Conservation (phyloP, 2,797 vertebrate genomes). For the Labroides dimidiatus region DNA sequence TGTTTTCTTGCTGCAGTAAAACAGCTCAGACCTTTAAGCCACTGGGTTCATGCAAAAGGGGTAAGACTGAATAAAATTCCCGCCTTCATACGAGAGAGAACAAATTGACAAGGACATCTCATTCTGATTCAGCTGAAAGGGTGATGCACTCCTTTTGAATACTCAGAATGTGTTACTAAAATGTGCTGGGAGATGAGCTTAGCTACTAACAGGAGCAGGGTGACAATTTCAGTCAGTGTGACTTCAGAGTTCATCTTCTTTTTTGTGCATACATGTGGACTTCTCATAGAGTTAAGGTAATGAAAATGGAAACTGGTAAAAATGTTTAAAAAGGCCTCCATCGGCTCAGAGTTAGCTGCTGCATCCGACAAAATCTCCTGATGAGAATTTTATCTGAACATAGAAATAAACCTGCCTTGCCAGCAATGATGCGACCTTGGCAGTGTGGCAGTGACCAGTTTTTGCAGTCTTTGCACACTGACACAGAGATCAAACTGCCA, state of each 20-base stretch:
- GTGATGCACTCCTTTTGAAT: background rate
- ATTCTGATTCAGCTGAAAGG: conserved; percentile 9
- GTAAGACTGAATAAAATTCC: background rate
- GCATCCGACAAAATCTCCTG: background rate
- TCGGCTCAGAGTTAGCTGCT: conserved; percentile 5
- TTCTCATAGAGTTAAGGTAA: background rate
- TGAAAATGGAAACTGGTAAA: background rate
- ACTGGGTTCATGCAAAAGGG: background rate
- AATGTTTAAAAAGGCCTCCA: no score
- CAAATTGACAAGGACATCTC: background rate
- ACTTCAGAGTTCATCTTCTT: background rate
- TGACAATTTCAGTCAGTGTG: background rate
- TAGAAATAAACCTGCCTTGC: conserved; percentile 16
- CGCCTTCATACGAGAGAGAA: background rate
- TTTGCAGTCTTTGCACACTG: conserved; percentile 24
- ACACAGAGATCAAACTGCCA: conserved; percentile 38
- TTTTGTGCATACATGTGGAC: background rate
- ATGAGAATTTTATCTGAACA: conserved; percentile 11
- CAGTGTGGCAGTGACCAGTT: background rate
- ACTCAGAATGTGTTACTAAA: background rate
- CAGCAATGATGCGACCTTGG: conserved; percentile 8
- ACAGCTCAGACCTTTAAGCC: background rate
- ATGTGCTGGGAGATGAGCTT: background rate
- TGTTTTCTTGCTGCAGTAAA: no score
- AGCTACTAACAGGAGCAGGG: background rate